Percentiles rank a stretch among this genome's conserved stretches.
Conservation (phyloP, 1,140 invertebrate genomes). For the Patella vulgata region DNA sequence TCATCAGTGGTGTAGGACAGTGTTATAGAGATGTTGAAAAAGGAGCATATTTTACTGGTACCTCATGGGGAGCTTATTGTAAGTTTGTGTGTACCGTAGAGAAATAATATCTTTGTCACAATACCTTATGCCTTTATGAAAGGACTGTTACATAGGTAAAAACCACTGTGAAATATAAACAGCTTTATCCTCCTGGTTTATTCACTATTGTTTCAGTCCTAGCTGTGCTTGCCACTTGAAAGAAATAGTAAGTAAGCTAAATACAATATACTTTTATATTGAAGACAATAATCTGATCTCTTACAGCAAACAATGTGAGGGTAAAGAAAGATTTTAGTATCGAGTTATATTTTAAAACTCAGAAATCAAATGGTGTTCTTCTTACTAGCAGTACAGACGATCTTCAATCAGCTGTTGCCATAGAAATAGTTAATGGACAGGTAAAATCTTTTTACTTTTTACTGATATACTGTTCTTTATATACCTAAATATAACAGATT, state of each 20-base stretch:
- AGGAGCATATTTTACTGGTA: conserved; percentile 86
- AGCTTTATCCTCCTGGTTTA: background rate
- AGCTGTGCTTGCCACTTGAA: background rate
- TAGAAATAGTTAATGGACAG: conserved; percentile 82
- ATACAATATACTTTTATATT: too few relatives aligned
- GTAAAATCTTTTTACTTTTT: too few relatives aligned
- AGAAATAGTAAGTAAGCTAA: background rate
- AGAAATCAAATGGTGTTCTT: conserved; percentile 82
- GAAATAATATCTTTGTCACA: background rate
- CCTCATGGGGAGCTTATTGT: conserved; percentile 86
- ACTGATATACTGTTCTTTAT: background rate
- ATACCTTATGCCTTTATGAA: background rate
- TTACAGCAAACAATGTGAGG: conserved; percentile 36
- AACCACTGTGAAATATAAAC: too few relatives aligned
- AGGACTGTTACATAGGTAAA: background rate
- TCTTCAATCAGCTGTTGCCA: conserved; percentile 76
- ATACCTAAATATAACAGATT: background rate
- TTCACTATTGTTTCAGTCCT: background rate
- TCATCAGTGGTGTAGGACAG: conserved; percentile 80
- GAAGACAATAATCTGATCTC: too few relatives aligned
- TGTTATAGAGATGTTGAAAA: conserved; percentile 87
- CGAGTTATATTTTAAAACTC: conserved; percentile 84
- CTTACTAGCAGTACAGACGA: conserved; percentile 76
- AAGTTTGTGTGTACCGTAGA: conserved; percentile 46
- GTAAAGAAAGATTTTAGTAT: conserved; percentile 77